A percentile compares a stretch with the other conserved stretches of the same genome.
Evolutionary conservation across 2,888 invertebrate genomes (phyloP).

Genomic region (Scaptodrosophila latifasciaeformis): DNA sequence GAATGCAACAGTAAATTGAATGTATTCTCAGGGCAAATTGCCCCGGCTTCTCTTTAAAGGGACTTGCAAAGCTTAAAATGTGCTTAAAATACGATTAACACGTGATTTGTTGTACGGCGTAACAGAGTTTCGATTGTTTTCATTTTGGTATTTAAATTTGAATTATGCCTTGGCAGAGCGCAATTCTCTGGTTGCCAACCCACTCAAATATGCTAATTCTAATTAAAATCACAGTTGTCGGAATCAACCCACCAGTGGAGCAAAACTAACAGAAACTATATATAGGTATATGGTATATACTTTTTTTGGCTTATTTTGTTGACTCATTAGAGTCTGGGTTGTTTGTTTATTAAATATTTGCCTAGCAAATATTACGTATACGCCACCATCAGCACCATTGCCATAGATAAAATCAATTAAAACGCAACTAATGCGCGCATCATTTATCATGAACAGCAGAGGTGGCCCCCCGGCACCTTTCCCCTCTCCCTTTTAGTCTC

Average conservation of each 20-base stretch:
- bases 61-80: slow-evolving; percentile 56
- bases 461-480: no score
- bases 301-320: no score
- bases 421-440: slow-evolving; percentile 57
- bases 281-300: background rate
- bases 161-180: background rate
- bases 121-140: background rate
- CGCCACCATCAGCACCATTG: slow-evolving; percentile 5
- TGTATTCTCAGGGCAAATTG: no score
- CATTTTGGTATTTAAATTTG: slow-evolving; percentile 10
- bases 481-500: no score
- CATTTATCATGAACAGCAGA: slow-evolving; percentile 28
- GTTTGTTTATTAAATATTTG: slow-evolving; percentile 34
- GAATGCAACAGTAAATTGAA: no score
- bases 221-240: slow-evolving; percentile 37
- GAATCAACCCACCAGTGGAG: no score
- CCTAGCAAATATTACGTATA: slow-evolving; percentile 3
- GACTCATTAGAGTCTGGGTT: slow-evolving; percentile 15
- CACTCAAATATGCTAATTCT: slow-evolving; percentile 51
- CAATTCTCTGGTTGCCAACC: no score
- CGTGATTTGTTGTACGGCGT: slow-evolving; percentile 40
- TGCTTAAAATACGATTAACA: slow-evolving; percentile 59
- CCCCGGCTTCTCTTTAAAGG: no score
- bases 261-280: slow-evolving; percentile 29
- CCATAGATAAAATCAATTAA: slow-evolving; percentile 57